Base-by-base conservation (phyloP, 1,140 invertebrate genomes). In the Parapsyche elsis region DNA sequence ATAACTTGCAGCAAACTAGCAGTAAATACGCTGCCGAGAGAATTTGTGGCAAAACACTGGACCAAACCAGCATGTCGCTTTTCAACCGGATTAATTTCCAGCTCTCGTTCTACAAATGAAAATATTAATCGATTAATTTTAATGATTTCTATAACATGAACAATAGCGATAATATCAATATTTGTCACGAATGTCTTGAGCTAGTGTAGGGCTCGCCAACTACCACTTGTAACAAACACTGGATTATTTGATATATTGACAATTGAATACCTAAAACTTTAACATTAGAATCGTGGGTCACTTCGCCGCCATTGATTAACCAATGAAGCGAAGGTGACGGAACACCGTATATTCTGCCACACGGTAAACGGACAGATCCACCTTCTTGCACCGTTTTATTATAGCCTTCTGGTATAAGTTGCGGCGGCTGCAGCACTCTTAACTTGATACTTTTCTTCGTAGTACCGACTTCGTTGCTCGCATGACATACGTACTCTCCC, bases 41-140 rank as follows among this genome's bases (percentile, higher is more conserved):
- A 86, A 87, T 97, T 98, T 79, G 91, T 92, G 0, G 95, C 96
- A 83, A 97, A 95, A 86, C 96, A 97, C 85, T 98, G 96, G 76
- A 97, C 94, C 19, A 97, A 93, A 0, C 97, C 96, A 0, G 95
- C 94, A 84, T 97, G 95, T 1, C 91, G 90, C 84, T 96, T 96
- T 84, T 94, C 92, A 0, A 95, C 93, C 2, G 90, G 90, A 0
- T 90, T 89, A 76, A 97, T 92, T 19, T 89, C 86, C 9, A 95
- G 85, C 19, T 89, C 91, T 4, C 88, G 87, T 45, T 90, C 92
- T 90, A 84, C 81, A 80, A 88, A 84, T 23, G 21, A 30, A 57
- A 9, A 57, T 57, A 38, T 75, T 30, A 73, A 12, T 23, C 24
- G 9, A 38, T 38, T 4, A 38, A 7, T 1, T 38, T 1, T 4